phyloP scores from a whole-genome alignment of 1,140 invertebrate genomes.

The Dendroctonus valens region DNA sequence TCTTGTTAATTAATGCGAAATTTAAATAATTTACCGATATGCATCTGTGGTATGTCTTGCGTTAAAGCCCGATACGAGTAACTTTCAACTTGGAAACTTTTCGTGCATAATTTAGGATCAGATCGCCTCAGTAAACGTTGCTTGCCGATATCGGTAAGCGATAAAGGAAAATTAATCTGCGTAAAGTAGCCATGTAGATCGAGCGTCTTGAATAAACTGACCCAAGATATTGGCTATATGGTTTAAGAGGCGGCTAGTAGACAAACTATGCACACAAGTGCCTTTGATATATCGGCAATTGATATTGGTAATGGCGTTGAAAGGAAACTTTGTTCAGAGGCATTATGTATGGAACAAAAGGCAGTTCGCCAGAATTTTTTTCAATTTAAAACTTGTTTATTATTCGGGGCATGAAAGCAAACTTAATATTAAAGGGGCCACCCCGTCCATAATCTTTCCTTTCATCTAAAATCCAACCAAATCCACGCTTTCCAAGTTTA shows the following conservation, averaged over 20 bases:
- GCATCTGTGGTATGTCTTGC: too few species aligned
- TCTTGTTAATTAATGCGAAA: too few species aligned
- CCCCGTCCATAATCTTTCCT: slow-evolving; percentile 12
- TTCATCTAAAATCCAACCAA: slow-evolving; percentile 17
- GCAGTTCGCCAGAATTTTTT: too few species aligned
- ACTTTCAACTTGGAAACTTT: background rate
- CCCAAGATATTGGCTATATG: slow-evolving; percentile 33
- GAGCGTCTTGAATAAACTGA: slow-evolving; percentile 25
- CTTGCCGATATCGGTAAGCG: slow-evolving; percentile 19
- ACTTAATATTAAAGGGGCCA: slow-evolving; percentile 10
- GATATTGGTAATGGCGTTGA: slow-evolving; percentile 12
- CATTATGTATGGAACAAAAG: background rate
- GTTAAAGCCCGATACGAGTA: too few species aligned
- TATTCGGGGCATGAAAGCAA: background rate
- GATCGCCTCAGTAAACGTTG: slow-evolving; percentile 5
- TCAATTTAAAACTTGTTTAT: too few species aligned
- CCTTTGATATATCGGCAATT: slow-evolving; percentile 20
- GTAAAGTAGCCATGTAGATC: slow-evolving; percentile 20
- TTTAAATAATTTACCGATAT: too few species aligned
- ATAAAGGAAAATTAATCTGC: slow-evolving; percentile 32
- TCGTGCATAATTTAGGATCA: slow-evolving; percentile 7
- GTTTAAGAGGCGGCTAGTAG: slow-evolving; percentile 23
- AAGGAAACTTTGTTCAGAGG: slow-evolving; percentile 12
- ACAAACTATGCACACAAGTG: slow-evolving; percentile 29
- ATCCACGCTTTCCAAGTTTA: slow-evolving; percentile 24